Base-by-base conservation (phyloP, 1,140 invertebrate species). In the Aphelenchoides fujianensis region DNA sequence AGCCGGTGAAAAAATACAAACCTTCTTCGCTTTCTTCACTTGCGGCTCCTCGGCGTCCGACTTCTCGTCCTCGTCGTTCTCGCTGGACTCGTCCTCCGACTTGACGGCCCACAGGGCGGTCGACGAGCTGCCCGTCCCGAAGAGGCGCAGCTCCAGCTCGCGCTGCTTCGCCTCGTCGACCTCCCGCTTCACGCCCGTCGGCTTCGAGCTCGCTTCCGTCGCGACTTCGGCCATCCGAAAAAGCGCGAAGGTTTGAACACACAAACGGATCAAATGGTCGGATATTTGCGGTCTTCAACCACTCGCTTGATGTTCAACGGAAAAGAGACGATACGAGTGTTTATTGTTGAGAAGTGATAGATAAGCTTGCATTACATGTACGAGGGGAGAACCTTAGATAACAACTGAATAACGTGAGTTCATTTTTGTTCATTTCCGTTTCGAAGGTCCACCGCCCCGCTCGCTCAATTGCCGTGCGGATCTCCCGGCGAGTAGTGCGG, bases 401-500 rank as follows among this genome's bases (percentile, higher is more conserved):
- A n/a, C n/a, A n/a, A n/a, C n/a, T n/a, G n/a, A n/a, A n/a, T n/a
- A n/a, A n/a, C n/a, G n/a, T n/a, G n/a, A n/a, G n/a, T n/a, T n/a
- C n/a, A n/a, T n/a, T n/a, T n/a, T n/a, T n/a, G n/a, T n/a, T n/a
- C n/a, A n/a, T n/a, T n/a, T n/a, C n/a, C n/a, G n/a, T n/a, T n/a
- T n/a, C n/a, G n/a, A n/a, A 69, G 59, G 64, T 61, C 68, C 5
- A 48, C 23, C 41, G 41, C 41, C 48, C 52, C 31, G 19, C 36
- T n/a, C 30, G 7, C 32, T 52, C 19, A 71, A 79, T 12, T 69
- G 5, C n/a, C n/a, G n/a, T n/a, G n/a, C n/a, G n/a, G n/a, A 48
- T 48, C 41, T 12, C 41, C 48, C 52, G 28, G 19, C 36, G 16
- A 27, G 7, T 32, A 61, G 19, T 68, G 74, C 9, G 74, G 74